Evolutionary conservation across 2,113 vertebrate species (phyloP).

Genomic region (Pedionomus torquatus): DNA sequence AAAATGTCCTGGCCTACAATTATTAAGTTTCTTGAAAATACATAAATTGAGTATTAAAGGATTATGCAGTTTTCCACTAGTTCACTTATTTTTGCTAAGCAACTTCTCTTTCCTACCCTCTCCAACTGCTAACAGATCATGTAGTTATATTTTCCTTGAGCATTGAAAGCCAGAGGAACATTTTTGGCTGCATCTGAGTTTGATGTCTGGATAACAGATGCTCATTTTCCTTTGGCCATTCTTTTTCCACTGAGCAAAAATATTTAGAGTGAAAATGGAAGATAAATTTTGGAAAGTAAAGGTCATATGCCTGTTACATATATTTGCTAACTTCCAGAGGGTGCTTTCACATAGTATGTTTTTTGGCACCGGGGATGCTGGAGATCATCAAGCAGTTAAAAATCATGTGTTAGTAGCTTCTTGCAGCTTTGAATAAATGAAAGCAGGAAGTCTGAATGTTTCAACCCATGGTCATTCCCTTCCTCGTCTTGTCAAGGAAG

Average conservation of each 20-base stretch:
- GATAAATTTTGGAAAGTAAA: neutral
- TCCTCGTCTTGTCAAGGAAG: neutral
- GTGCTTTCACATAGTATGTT: neutral
- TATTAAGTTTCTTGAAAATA: neutral
- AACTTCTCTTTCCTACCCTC: neutral
- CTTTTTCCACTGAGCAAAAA: neutral
- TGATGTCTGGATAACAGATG: slow-evolving; percentile 44
- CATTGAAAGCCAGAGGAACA: neutral
- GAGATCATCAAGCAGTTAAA: neutral
- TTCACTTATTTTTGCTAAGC: neutral
- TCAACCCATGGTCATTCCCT: neutral
- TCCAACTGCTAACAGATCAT: neutral
- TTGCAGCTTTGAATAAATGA: neutral
- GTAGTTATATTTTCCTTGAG: slow-evolving; percentile 5
- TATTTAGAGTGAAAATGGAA: neutral
- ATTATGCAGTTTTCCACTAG: neutral
- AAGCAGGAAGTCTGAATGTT: neutral
- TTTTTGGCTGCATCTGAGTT: neutral
- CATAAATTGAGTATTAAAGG: neutral
- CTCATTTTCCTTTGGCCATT: slow-evolving; percentile 6
- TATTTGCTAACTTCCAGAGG: neutral
- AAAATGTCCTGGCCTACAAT: neutral
- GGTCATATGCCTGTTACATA: neutral
- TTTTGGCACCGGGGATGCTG: neutral
- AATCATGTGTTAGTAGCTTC: neutral